Evolutionary conservation across 2,797 vertebrate species (phyloP).

Genomic region (Cebuella pygmaea): DNA sequence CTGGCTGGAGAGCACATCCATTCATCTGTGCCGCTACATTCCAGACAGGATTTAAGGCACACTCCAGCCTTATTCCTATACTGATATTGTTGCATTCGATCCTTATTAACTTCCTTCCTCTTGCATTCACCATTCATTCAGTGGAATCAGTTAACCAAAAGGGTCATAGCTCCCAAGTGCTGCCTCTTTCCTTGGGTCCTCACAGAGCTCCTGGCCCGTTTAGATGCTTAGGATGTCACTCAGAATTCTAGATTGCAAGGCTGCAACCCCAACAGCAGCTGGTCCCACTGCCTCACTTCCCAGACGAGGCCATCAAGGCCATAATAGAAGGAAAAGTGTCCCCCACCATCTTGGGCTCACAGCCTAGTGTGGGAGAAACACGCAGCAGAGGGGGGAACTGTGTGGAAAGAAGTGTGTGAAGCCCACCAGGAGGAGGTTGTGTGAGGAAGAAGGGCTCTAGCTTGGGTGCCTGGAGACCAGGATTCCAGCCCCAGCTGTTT

Average conservation of each 20-base stretch:
- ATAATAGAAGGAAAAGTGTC: too few species aligned
- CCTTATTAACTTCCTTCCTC: background rate
- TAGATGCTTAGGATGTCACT: background rate
- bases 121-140: background rate
- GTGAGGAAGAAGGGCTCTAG: background rate
- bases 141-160: background rate
- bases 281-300: background rate
- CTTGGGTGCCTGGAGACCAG: background rate
- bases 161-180: background rate
- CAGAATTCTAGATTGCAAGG: background rate
- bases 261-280: background rate
- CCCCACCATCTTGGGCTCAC: background rate
- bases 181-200: background rate
- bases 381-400: background rate
- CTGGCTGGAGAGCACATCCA: too few species aligned
- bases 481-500: background rate
- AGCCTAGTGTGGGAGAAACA: background rate
- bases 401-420: background rate
- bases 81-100: background rate
- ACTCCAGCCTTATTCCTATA: background rate
- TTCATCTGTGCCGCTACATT: fast-evolving
- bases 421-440: background rate
- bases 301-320: background rate
- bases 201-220: background rate
- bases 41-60: background rate